Evolutionary conservation across 2,113 vertebrate species (phyloP).

Genomic region (Sylvilagus bachmani): DNA sequence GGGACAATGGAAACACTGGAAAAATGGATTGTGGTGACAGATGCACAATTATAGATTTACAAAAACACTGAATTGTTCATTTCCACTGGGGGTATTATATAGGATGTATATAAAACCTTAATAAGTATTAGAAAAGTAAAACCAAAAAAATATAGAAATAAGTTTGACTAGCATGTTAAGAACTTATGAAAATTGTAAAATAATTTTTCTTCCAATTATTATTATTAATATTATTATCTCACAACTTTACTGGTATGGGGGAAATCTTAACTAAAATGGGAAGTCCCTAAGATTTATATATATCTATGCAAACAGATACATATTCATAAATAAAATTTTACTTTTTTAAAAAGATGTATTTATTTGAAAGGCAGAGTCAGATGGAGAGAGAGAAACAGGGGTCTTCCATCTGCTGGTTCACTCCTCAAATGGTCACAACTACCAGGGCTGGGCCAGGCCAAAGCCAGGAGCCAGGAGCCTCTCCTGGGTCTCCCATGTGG

Average conservation of each 20-base stretch:
- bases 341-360: too few species aligned
- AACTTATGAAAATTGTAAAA: neutral
- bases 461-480: too few species aligned
- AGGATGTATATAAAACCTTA: neutral
- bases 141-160: neutral
- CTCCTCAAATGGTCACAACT: too few species aligned
- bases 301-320: neutral
- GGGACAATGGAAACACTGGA: neutral
- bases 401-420: too few species aligned
- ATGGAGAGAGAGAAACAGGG: too few species aligned
- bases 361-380: too few species aligned
- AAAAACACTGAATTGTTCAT: neutral
- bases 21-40: neutral
- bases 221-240: too few species aligned
- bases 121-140: neutral
- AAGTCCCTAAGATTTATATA: neutral
- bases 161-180: slow-evolving; percentile 43
- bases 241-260: neutral
- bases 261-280: neutral
- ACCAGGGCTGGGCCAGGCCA: too few species aligned
- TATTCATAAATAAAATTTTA: neutral
- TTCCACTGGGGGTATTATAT: neutral
- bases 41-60: neutral
- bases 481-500: too few species aligned
- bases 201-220: neutral